Conservation (phyloP, 2,888 invertebrate species). For the Aelia acuminata region DNA sequence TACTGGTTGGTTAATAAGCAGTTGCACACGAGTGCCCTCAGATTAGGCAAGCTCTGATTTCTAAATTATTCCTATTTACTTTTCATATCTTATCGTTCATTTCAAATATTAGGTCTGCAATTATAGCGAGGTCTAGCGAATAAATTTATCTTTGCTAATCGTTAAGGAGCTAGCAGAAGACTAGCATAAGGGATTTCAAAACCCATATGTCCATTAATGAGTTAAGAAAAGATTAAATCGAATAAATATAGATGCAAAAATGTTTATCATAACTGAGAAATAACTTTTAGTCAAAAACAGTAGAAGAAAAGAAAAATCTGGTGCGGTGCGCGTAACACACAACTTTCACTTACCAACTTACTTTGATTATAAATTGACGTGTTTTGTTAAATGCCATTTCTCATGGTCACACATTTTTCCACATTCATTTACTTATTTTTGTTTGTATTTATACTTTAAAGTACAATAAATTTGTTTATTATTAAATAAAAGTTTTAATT, state of each 20-base stretch:
- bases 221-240: neutral
- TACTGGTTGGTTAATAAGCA: neutral
- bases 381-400: no score
- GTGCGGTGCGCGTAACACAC: no score
- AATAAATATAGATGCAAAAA: neutral
- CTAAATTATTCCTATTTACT: neutral
- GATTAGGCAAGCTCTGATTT: neutral
- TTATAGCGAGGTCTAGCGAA: neutral
- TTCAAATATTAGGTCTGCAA: conserved; percentile 17
- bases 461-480: no score
- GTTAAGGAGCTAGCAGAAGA: neutral
- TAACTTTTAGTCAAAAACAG: no score
- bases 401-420: no score
- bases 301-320: no score
- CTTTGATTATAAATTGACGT: no score
- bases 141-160: neutral
- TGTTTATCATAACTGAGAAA: neutral
- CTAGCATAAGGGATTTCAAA: neutral
- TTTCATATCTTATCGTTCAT: neutral
- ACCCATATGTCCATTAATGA: neutral
- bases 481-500: no score
- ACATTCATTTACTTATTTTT: no score
- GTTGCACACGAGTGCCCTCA: neutral
- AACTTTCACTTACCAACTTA: no score
- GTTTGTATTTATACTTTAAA: no score